Conservation (phyloP, 2,797 vertebrate species). For the Acanthiza pusilla region DNA sequence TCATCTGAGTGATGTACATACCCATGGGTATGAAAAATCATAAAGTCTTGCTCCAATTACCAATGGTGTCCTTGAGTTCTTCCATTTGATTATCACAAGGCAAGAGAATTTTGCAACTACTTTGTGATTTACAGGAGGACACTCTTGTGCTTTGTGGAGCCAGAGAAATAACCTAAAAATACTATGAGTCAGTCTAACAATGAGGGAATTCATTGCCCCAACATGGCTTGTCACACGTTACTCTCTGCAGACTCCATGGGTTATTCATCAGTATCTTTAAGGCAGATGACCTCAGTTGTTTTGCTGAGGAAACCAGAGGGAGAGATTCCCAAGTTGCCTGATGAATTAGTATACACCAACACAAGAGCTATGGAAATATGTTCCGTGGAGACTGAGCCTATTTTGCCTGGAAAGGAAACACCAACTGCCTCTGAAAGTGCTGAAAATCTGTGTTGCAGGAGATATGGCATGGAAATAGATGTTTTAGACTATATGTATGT, state of each 20-base stretch:
- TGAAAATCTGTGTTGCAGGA: background rate
- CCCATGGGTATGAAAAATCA: background rate
- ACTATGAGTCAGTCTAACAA: constrained; percentile 42
- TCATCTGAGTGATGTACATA: background rate
- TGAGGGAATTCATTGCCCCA: constrained; percentile 56
- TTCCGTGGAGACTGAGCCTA: background rate
- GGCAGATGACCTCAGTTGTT: constrained; percentile 59
- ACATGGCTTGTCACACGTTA: constrained; percentile 54
- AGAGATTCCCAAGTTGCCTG: background rate
- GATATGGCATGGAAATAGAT: constrained; percentile 71
- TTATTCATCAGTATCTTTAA: constrained; percentile 50
- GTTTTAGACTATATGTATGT: constrained; percentile 83
- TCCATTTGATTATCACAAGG: constrained; percentile 49
- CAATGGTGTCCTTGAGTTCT: background rate
- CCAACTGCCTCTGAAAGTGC: background rate
- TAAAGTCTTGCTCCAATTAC: background rate
- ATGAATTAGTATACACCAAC: background rate
- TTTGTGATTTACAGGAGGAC: constrained; percentile 1
- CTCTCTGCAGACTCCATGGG: constrained; percentile 33
- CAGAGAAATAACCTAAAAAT: constrained; percentile 45
- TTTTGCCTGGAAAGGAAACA: background rate
- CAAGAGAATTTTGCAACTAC: background rate
- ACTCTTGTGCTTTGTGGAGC: constrained; percentile 47
- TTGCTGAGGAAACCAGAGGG: constrained; percentile 3
- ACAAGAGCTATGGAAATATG: background rate